Base-by-base conservation (phyloP, 2,888 invertebrate species). In the Epinotia demarniana region DNA sequence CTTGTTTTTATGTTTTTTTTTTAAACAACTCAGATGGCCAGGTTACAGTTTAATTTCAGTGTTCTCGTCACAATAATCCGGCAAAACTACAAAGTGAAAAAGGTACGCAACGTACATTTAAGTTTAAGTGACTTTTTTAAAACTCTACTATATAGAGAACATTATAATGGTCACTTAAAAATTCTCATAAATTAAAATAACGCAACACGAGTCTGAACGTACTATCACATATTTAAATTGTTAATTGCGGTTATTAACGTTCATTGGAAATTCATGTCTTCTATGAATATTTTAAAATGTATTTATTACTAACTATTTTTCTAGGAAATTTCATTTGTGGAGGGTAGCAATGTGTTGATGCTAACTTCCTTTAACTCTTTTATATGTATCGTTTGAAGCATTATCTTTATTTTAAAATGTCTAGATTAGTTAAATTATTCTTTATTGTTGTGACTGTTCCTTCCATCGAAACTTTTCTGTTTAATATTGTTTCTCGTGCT, bases 191-290 rank as follows among this genome's bases (percentile, higher is more conserved):
- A 53, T 8, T n/a, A 53, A 13, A 53, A 8, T n/a, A 53, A n/a
- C 5, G 0, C 16, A 53, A 19, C 13, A 23, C 19, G 46, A 63
- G 46, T 18, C 57, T 39, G 67, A 19, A 46, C 16, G 49, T 27
- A 49, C 64, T 64, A 49, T 3, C 11, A 18, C 6, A 64, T 27
- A 55, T 5, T 18, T 18, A 55, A 67, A n/a, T 27, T 27, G 49
- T 49, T 63, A 43, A 12, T 19, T 67, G 18, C n/a, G 55, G 18
- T 67, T n/a, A 19, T 75, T 72, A 68, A 68, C 33, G 55, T 75
- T 73, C 63, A 75, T 69, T 74, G 70, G 75, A 73, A 61, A 63
- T 72, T 63, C 33, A 49, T 61, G 68, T 69, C 68, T 70, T 62
- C 55, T 68, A 49, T 64, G 63, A 18, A 61, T 71, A 70, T 67